Evolutionary conservation across 2,888 invertebrate genomes (phyloP).

Genomic region (Eupithecia tripunctaria): DNA sequence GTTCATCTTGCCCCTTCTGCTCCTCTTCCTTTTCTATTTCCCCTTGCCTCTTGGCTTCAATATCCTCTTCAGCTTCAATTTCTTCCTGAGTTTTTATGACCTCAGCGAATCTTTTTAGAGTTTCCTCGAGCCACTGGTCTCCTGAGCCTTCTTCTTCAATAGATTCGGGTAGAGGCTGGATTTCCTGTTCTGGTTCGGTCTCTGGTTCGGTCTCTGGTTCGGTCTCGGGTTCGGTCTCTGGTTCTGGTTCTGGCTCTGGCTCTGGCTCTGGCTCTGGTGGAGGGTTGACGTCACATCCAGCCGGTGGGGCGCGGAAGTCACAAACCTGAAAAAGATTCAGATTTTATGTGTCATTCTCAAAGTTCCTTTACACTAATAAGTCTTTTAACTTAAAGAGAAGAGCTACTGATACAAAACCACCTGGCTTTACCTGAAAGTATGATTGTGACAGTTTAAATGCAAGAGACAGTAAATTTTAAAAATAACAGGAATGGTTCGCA

Average conservation of each 20-base stretch:
- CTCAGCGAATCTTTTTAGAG: conserved; percentile 45
- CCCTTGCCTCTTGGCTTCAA: conserved; percentile 30
- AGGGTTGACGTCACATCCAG: conserved; percentile 49
- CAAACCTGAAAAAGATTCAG: conserved; percentile 61
- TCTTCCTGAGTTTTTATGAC: conserved; percentile 51
- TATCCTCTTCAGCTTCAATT: conserved; percentile 46
- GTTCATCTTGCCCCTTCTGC: conserved; percentile 22
- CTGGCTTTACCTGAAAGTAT: too few relatives aligned
- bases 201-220: conserved; percentile 65
- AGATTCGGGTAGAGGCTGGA: conserved; percentile 64
- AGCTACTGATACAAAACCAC: too few relatives aligned
- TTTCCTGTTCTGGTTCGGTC: conserved; percentile 59
- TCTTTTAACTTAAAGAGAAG: too few relatives aligned
- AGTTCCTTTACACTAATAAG: too few relatives aligned
- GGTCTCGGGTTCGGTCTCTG: conserved; percentile 64
- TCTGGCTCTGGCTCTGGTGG: conserved; percentile 38
- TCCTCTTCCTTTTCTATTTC: conserved; percentile 27
- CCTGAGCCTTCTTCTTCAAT: conserved; percentile 53
- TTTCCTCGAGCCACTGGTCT: conserved; percentile 53
- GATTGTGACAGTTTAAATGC: too few relatives aligned
- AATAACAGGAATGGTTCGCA: too few relatives aligned
- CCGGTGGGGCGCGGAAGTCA: conserved; percentile 66
- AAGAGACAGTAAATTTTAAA: too few relatives aligned
- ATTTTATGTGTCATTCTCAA: too few relatives aligned
- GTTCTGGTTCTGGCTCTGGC: conserved; percentile 61